phyloP scores from a whole-genome alignment of 2,797 vertebrate species.

The Perodicticus potto region DNA sequence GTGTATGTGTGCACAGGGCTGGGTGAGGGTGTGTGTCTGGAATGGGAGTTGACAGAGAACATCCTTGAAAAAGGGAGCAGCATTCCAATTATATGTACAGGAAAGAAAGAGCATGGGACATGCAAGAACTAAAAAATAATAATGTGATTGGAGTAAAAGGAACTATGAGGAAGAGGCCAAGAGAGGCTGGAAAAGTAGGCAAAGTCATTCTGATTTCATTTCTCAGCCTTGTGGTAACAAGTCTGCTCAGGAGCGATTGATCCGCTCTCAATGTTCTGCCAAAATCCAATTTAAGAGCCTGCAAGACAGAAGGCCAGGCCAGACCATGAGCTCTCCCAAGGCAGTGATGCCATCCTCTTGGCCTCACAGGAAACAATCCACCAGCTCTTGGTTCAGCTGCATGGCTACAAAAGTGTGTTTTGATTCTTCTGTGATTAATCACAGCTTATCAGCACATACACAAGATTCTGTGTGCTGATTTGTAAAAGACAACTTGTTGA shows the following conservation, averaged over 20 bases:
- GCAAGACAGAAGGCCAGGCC: background rate
- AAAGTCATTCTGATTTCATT: background rate
- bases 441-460: background rate
- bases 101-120: background rate
- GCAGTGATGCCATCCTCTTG: background rate
- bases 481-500: background rate
- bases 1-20: too few relatives aligned
- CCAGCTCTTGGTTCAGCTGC: background rate
- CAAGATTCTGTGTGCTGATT: background rate
- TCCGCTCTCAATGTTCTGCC: conserved; percentile 58
- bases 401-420: background rate
- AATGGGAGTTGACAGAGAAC: background rate
- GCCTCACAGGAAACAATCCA: background rate
- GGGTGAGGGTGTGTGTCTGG: background rate
- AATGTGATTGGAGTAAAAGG: background rate
- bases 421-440: conserved; percentile 19
- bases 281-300: conserved; percentile 41
- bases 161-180: background rate
- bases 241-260: background rate
- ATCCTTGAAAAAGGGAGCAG: background rate
- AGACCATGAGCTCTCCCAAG: conserved; percentile 6
- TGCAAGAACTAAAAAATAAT: background rate
- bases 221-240: background rate
- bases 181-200: background rate
- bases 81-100: background rate